phyloP scores from a whole-genome alignment of 2,113 vertebrate genomes.

The Tetraodon nigroviridis region DNA sequence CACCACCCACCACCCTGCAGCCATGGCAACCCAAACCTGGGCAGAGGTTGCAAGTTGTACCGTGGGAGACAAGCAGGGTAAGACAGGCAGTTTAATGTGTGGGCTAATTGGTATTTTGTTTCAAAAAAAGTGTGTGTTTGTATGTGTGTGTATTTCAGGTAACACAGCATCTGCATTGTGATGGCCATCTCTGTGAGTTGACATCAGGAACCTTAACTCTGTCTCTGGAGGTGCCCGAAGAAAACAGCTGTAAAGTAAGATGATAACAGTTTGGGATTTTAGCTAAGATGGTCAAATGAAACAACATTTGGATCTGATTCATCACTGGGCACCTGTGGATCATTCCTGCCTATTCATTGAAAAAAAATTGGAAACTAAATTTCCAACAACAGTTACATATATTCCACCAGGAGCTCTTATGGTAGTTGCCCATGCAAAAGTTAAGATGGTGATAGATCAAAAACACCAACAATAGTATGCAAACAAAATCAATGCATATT shows the following conservation, averaged over 20 bases:
- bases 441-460: too few species aligned
- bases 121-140: neutral
- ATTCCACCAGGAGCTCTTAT: too few species aligned
- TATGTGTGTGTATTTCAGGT: conserved; percentile 72
- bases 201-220: conserved; percentile 82
- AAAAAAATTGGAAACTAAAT: too few species aligned
- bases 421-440: too few species aligned
- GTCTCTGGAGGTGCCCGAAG: conserved; percentile 88
- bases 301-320: too few species aligned
- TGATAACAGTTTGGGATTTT: too few species aligned
- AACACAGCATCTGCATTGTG: conserved; percentile 82
- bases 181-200: conserved; percentile 85
- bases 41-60: conserved; percentile 85
- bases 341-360: too few species aligned
- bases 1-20: conserved; percentile 72
- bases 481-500: too few species aligned
- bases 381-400: too few species aligned
- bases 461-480: too few species aligned
- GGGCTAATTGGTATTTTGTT: neutral
- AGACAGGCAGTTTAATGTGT: conserved; percentile 38
- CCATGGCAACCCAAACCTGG: conserved; percentile 87
- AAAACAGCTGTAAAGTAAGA: conserved; percentile 95
- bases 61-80: conserved; percentile 91
- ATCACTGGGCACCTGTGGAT: too few species aligned
- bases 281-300: too few species aligned